These are phyloP conservation scores for Palythoa grandiflora DNA, from an alignment of 92 coral and sea anemone genomes.

Conservation along the genomic window DNA sequence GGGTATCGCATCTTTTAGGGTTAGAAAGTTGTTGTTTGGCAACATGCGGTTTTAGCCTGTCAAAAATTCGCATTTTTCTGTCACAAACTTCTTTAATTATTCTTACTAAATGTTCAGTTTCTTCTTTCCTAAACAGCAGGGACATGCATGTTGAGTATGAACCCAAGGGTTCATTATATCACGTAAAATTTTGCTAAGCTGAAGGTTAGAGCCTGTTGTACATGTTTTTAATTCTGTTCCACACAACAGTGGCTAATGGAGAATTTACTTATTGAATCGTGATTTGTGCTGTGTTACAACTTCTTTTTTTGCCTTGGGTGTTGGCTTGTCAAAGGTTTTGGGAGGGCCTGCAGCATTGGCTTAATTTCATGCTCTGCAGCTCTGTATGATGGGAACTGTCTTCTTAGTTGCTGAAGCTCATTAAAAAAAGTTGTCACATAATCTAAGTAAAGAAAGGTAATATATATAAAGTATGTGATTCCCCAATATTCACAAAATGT, in stretches of 20 bases:
- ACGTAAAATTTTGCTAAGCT: neutral
- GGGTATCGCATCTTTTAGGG: neutral
- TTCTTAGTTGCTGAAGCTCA: conserved; percentile 35
- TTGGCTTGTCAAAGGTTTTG: conserved; percentile 47
- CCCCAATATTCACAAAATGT: neutral
- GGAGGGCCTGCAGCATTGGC: conserved; percentile 52
- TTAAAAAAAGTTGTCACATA: conserved; percentile 51
- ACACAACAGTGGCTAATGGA: neutral
- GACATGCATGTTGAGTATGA: neutral
- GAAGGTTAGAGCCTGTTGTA: too few species aligned
- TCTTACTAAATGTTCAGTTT: too few species aligned
- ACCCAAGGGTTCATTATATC: neutral
- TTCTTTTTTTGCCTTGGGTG: conserved; percentile 45
- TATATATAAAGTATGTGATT: conserved; percentile 17
- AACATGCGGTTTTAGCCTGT: too few species aligned
- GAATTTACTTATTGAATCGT: conserved; percentile 35
- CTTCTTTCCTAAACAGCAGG: neutral
- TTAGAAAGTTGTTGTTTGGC: too few species aligned
- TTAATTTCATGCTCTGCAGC: conserved; percentile 53
- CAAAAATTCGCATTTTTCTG: too few species aligned
- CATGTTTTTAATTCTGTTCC: neutral
- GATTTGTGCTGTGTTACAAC: conserved; percentile 40
- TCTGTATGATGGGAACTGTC: conserved; percentile 21
- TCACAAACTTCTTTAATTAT: too few species aligned
- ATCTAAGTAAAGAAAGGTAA: conserved; percentile 9